Evolutionary conservation across 2,888 invertebrate species (phyloP).

Genomic region (Miltochrista miniata): DNA sequence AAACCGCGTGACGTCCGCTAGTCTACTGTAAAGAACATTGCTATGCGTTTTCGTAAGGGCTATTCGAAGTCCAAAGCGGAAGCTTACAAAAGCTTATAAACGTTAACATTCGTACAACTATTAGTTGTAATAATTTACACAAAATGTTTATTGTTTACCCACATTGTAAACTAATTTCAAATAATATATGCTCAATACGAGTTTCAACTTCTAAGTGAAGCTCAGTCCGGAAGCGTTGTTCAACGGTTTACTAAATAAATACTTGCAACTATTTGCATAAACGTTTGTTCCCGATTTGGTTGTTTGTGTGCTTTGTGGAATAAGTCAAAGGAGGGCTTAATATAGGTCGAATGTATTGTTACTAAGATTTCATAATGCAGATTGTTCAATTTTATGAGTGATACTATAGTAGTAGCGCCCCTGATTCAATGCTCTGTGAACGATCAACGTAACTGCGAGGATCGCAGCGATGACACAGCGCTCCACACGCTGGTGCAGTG

Average conservation of each 20-base stretch:
- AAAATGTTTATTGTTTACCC: background rate
- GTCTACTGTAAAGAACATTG: too few species aligned
- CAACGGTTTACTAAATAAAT: conserved; percentile 1
- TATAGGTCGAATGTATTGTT: background rate
- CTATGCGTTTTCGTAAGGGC: too few species aligned
- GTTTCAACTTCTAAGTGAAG: background rate
- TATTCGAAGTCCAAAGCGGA: too few species aligned
- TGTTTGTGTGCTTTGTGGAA: conserved; percentile 3
- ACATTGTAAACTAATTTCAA: background rate
- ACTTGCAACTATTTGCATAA: conserved; percentile 5
- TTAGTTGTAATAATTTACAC: background rate
- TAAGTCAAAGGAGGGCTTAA: conserved; percentile 1
- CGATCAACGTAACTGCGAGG: too few species aligned
- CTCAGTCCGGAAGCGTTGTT: conserved; percentile 7
- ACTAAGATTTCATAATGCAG: background rate
- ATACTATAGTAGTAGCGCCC: too few species aligned
- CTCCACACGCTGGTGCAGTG: too few species aligned
- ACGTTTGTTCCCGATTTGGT: conserved; percentile 1
- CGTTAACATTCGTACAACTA: background rate
- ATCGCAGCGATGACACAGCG: too few species aligned
- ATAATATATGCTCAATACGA: background rate
- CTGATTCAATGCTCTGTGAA: too few species aligned
- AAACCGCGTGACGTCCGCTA: too few species aligned
- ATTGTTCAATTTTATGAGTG: too few species aligned
- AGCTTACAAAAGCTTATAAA: too few species aligned